A percentile compares a stretch with the other conserved stretches of the same genome.
phyloP scores from a whole-genome alignment of 2,888 invertebrate species.

The Torymus aiolomorphi region DNA sequence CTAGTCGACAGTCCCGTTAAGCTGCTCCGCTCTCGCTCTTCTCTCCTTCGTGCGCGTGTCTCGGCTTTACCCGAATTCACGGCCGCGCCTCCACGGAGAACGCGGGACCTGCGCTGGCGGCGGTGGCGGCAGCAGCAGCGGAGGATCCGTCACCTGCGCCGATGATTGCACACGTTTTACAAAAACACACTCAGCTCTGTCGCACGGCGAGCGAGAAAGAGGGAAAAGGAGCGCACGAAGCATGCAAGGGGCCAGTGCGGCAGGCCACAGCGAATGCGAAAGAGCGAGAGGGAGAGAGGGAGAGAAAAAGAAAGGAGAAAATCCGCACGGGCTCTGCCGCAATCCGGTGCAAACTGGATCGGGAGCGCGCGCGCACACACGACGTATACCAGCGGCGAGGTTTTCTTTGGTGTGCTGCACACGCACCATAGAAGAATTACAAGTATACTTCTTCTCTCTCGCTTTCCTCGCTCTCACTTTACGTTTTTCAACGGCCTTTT shows the following conservation, averaged over 20 bases:
- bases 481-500: background rate
- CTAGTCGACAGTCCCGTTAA: slow-evolving; percentile 41
- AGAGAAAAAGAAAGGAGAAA: slow-evolving; percentile 48
- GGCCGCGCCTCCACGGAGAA: slow-evolving; percentile 36
- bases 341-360: slow-evolving; percentile 74
- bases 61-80: background rate
- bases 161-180: slow-evolving; percentile 49
- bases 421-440: slow-evolving; percentile 8
- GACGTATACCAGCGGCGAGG: slow-evolving; percentile 1
- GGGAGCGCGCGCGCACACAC: slow-evolving; percentile 33
- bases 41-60: slow-evolving; percentile 8
- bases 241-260: slow-evolving; percentile 44
- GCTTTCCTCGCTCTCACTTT: too few relatives aligned
- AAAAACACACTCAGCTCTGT: slow-evolving; percentile 25
- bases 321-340: slow-evolving; percentile 63
- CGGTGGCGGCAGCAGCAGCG: background rate
- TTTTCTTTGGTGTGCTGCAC: slow-evolving; percentile 24
- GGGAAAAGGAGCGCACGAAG: slow-evolving; percentile 1
- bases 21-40: slow-evolving; percentile 3
- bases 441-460: background rate
- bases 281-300: slow-evolving; percentile 33
- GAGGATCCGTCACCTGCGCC: slow-evolving; percentile 35
- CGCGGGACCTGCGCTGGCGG: slow-evolving; percentile 7
- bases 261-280: slow-evolving; percentile 20
- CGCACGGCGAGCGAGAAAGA: background rate